These are phyloP conservation scores for Rhopalosiphum padi DNA, from an alignment of 1,140 invertebrate genomes.

Conservation along the genomic window DNA sequence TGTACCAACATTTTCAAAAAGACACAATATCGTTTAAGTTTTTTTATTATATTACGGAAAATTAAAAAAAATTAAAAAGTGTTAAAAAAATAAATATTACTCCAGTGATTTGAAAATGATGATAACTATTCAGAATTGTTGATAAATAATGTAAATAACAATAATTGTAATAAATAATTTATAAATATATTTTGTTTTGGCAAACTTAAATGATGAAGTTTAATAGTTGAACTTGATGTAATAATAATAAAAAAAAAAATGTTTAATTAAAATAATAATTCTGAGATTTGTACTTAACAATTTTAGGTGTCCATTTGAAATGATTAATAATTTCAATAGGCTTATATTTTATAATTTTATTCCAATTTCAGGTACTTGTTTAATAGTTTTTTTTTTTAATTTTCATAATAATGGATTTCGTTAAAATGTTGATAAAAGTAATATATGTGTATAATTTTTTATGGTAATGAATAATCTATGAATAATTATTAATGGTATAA, in stretches of 20 bases:
- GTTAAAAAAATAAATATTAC: not conserved
- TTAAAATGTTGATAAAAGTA: not conserved
- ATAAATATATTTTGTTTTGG: not conserved
- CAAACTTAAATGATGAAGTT: too few relatives aligned
- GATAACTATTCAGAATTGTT: not conserved
- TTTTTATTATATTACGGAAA: not conserved
- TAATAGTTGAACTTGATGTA: not conserved
- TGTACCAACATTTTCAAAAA: not conserved
- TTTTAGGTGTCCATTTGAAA: not conserved
- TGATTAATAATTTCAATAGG: not conserved
- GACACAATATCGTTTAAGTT: not conserved
- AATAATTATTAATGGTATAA: not conserved
- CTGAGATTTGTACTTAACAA: not conserved
- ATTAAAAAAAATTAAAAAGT: not conserved
- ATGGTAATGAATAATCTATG: not conserved
- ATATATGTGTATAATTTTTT: not conserved
- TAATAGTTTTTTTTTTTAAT: not conserved
- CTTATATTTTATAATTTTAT: not conserved
- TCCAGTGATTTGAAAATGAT: not conserved
- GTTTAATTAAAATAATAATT: conserved; percentile 2
- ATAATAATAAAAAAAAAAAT: not conserved
- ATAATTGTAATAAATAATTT: not conserved
- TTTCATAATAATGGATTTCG: not conserved
- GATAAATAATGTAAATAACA: not conserved
- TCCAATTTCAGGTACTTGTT: not conserved